Conservation (phyloP, 2,888 invertebrate species). For the Chymomyza fuscimana region DNA sequence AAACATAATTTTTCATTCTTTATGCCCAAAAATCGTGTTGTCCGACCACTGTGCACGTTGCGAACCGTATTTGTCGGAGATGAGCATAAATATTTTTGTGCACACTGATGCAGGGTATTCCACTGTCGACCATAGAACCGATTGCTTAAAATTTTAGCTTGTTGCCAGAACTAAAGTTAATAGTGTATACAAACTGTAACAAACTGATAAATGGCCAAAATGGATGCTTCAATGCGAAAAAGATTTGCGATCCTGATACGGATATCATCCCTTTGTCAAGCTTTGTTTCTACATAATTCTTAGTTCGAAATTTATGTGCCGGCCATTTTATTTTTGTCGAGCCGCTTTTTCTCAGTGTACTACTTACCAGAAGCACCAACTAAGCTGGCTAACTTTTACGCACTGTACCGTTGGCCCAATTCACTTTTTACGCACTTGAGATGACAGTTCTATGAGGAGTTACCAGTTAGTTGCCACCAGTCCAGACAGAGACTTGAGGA, state of each 20-base stretch:
- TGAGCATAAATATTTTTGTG: no score
- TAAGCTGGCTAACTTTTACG: conserved; percentile 41
- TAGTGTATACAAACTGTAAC: background rate
- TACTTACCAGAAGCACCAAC: background rate
- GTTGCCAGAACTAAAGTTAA: background rate
- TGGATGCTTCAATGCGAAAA: background rate
- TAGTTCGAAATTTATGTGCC: conserved; percentile 50
- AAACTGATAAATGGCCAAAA: background rate
- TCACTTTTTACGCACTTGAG: conserved; percentile 37
- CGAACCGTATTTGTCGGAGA: no score
- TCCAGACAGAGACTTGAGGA: conserved; percentile 16
- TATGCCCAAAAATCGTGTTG: no score
- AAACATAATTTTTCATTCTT: no score
- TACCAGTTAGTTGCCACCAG: conserved; percentile 2
- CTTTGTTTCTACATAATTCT: no score
- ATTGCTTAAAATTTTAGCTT: background rate
- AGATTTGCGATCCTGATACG: no score
- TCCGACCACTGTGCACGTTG: no score
- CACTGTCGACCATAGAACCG: no score
- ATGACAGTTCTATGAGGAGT: conserved; percentile 12
- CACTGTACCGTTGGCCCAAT: conserved; percentile 61
- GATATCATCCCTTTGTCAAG: no score
- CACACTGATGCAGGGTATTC: no score
- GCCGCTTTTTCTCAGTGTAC: background rate
- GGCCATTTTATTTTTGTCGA: conserved; percentile 41